Base-by-base conservation (phyloP, 2,113 vertebrate species). In the Mionectes macconnelli region DNA sequence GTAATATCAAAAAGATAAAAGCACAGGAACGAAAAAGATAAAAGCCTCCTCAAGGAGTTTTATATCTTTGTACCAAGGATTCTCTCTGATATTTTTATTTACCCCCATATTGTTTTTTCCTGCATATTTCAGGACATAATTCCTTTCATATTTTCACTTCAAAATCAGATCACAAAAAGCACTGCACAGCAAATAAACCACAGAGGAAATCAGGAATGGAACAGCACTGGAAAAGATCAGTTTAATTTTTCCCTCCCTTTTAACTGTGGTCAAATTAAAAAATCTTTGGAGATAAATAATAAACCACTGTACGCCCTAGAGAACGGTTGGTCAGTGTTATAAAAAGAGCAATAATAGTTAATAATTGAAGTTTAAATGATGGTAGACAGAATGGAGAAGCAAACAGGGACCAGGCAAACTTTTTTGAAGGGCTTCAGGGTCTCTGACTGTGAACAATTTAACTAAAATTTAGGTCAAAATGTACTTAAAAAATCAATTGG, bases 11-110 rank as follows among this genome's bases (percentile, higher is more conserved):
- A 35, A 91, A 84, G 49, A 59, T 72, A 37, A 93, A 94, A 84
- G 47, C 63, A 52, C 12, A 39, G 52, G 50, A 82, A 81, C 90
- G 33, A 68, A 89, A 68, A 10, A 35, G 31, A 59, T 37, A 73
- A 91, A 93, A 69, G 59, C 22, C 69, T 59, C 63, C 67, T 21
- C 28, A 45, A 50, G 68, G 37, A 57, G 42, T 9, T 52, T 52
- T 27, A 28, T 15, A 52, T 14, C 50, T 52, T 52, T 52, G 15
- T 28, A 77, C 44, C 23, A 23, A 64, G 31, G 44, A 45, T 72
- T 75, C 70, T 72, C 83, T 62, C 67, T 6, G 85, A 74, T 45
- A 57, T 23, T 63, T 87, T 94, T 92, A 73, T 90, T 93, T 77
- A 78, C 72, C 79, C 68, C 42, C 24, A 40, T 4, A 12, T 23